phyloP scores from a whole-genome alignment of 2,113 vertebrate genomes.

The Dipodomys stephensi region DNA sequence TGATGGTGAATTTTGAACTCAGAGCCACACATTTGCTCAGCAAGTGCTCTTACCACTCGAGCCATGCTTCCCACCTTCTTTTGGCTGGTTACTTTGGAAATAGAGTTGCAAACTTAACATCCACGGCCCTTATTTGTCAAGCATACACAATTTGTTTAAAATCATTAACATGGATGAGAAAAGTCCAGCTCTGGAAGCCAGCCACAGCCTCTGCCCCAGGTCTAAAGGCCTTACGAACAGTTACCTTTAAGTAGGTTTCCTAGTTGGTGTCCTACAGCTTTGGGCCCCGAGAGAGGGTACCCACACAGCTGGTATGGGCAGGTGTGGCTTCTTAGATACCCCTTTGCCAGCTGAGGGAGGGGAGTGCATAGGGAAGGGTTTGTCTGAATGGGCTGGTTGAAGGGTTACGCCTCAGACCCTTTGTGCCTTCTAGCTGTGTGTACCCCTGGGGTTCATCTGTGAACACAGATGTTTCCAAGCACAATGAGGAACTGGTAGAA shows the following conservation, averaged over 20 bases:
- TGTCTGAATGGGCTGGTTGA: too few relatives aligned
- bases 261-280: background rate
- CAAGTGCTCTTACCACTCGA: background rate
- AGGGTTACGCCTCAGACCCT: background rate
- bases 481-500: rapidly evolving
- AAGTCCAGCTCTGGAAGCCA: background rate
- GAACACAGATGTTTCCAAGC: background rate
- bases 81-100: too few relatives aligned
- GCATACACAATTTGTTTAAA: background rate
- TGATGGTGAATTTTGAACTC: too few relatives aligned
- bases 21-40: background rate
- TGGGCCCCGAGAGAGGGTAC: rapidly evolving
- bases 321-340: too few relatives aligned
- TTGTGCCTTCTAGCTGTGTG: background rate
- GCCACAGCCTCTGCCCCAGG: background rate
- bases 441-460: background rate
- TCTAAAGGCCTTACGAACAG: too few relatives aligned
- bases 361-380: background rate
- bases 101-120: background rate
- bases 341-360: background rate
- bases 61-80: too few relatives aligned
- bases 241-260: background rate
- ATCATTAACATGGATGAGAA: background rate
- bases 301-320: too few relatives aligned
- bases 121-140: background rate